Base-by-base conservation (phyloP, 2,797 vertebrate species). In the Lateolabrax maculatus region DNA sequence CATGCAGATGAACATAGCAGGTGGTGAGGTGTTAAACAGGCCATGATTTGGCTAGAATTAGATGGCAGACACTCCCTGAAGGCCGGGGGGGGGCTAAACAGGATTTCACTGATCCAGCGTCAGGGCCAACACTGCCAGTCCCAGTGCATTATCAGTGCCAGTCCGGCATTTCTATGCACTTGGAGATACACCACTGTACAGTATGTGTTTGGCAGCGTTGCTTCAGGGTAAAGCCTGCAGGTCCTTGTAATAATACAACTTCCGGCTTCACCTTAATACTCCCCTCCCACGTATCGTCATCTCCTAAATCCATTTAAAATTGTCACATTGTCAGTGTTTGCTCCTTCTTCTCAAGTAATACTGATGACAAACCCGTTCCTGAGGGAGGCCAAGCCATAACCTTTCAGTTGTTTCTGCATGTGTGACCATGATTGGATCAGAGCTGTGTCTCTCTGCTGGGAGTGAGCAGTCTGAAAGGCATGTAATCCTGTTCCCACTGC, bases 21-120 rank as follows among this genome's bases (percentile, higher is more conserved):
- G 87, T 91, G 90, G 86, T 29, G 77, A 82, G 83, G 85, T 85
- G 87, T 89, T 92, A 90, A 93, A 80, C 85, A 85, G 79, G 73
- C 79, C 84, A 55, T 86, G 72, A 86, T 90, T 90, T 90, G 90
- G 89, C 84, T 73, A 13, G 65, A 87, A 86, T 83, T 79, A 70
- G 31, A 84, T 57, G 75, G 44, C 80, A 84, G 77, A 72, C 75
- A 69, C 63, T 85, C 78, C 62, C 76, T 36, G 71, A 85, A 78
- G 87, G 85, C 80, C 48, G 13, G 12, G 37, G 37, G 44, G 79
- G 77, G 83, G 70, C 78, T 84, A 83, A 91, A 90, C 85, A 85
- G 80, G 83, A 91, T 89, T 89, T 83, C 41, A 86, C 86, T 84
- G 75, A 89, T 88, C 77, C 76, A 84, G 51, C 39, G 8, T 80